Conservation (phyloP, 2,888 invertebrate genomes). For the Esperia sulphurella region DNA sequence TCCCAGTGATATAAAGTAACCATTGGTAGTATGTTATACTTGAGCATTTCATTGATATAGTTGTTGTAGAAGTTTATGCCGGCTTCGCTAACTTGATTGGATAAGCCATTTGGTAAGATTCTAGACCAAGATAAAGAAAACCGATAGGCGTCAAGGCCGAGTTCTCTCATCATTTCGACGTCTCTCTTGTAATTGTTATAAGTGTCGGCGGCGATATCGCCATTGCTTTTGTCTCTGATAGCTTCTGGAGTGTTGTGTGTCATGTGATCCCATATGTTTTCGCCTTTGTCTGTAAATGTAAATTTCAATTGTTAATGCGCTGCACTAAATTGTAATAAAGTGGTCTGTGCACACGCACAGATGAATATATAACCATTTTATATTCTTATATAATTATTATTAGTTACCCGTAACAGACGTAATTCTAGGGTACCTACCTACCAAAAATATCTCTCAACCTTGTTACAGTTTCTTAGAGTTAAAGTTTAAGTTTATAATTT, state of each 20-base stretch:
- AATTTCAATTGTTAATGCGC: too few relatives aligned
- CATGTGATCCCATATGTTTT: slow-evolving; percentile 36
- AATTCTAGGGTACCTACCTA: too few relatives aligned
- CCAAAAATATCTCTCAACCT: too few relatives aligned
- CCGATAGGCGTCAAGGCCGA: slow-evolving; percentile 64
- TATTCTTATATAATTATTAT: too few relatives aligned
- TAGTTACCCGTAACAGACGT: too few relatives aligned
- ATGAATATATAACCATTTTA: too few relatives aligned
- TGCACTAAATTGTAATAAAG: too few relatives aligned
- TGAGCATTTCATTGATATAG: slow-evolving; percentile 78
- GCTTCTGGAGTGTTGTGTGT: slow-evolving; percentile 28
- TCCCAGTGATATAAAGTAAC: slow-evolving; percentile 76
- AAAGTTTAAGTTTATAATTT: too few relatives aligned
- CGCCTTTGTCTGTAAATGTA: slow-evolving; percentile 27
- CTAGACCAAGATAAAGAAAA: slow-evolving; percentile 81
- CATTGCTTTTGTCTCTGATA: slow-evolving; percentile 45
- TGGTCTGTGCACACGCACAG: too few relatives aligned
- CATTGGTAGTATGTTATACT: slow-evolving; percentile 79
- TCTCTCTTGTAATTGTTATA: slow-evolving; percentile 78
- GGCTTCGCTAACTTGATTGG: slow-evolving; percentile 69
- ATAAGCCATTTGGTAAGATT: slow-evolving; percentile 76
- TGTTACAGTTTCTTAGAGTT: too few relatives aligned
- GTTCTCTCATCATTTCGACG: slow-evolving; percentile 51
- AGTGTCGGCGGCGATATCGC: slow-evolving; percentile 76
- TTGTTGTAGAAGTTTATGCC: slow-evolving; percentile 82